Evolutionary conservation across 2,888 invertebrate genomes (phyloP).

Genomic region (Blastobasis adustella): DNA sequence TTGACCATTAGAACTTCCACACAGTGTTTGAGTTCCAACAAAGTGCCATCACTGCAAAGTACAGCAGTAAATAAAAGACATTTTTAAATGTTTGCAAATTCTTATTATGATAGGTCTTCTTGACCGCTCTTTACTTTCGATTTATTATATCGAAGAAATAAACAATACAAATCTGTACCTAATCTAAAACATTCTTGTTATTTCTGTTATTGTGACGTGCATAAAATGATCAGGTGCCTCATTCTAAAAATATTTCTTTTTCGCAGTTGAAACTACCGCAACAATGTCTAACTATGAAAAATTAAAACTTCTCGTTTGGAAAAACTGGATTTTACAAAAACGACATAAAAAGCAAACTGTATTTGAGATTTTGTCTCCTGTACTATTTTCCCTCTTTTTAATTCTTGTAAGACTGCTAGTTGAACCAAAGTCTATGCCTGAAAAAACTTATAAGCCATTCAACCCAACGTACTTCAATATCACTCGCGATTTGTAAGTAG

Average conservation of each 20-base stretch:
- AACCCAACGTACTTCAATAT: slow-evolving; percentile 60
- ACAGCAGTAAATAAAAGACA: too few relatives aligned
- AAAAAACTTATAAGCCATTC: slow-evolving; percentile 45
- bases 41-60: too few relatives aligned
- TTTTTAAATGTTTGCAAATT: too few relatives aligned
- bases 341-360: slow-evolving; percentile 82
- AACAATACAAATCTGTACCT: too few relatives aligned
- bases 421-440: slow-evolving; percentile 71
- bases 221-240: neutral
- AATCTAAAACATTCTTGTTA: too few relatives aligned
- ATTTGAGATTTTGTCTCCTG: slow-evolving; percentile 82
- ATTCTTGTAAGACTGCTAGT: slow-evolving; percentile 83
- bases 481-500: slow-evolving; percentile 53
- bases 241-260: neutral
- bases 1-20: too few relatives aligned
- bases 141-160: slow-evolving; percentile 1
- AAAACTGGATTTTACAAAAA: slow-evolving; percentile 85
- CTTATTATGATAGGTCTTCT: neutral
- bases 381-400: slow-evolving; percentile 80
- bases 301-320: slow-evolving; percentile 85
- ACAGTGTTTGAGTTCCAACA: too few relatives aligned
- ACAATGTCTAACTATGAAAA: slow-evolving; percentile 69
- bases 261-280: slow-evolving; percentile 9
- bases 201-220: too few relatives aligned
- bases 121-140: slow-evolving; percentile 11